phyloP scores from a whole-genome alignment of 2,797 vertebrate genomes.

The Phoebastria nigripes region DNA sequence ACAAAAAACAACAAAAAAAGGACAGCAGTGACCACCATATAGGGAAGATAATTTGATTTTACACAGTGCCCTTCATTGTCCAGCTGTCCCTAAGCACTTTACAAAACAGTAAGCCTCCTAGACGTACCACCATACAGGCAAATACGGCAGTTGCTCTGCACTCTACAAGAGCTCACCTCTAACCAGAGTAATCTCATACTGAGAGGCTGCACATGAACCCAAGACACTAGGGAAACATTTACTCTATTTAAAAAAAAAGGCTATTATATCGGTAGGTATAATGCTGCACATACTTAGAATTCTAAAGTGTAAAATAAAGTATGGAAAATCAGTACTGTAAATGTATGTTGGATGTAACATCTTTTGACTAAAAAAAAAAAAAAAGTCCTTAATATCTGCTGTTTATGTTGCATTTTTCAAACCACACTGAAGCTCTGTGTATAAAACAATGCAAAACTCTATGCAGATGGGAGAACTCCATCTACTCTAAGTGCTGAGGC shows the following conservation, averaged over 20 bases:
- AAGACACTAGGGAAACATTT: not conserved
- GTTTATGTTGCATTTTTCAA: not conserved
- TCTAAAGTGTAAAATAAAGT: not conserved
- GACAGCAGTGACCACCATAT: not conserved
- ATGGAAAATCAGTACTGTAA: not conserved
- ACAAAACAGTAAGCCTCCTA: not conserved
- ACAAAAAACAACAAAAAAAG: not conserved
- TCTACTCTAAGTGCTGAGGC: not conserved
- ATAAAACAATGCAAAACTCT: not conserved
- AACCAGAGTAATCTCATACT: not conserved
- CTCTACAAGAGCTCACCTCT: not conserved
- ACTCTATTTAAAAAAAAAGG: not conserved
- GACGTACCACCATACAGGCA: not conserved
- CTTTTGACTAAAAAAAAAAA: not conserved
- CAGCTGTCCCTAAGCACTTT: not conserved
- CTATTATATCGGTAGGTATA: not conserved
- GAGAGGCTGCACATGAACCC: not conserved
- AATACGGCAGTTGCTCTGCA: not conserved
- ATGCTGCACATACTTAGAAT: not conserved
- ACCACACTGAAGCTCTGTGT: not conserved
- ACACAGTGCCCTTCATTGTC: not conserved
- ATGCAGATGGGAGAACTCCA: not conserved
- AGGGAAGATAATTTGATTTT: not conserved
- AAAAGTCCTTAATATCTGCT: not conserved
- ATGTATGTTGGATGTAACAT: not conserved